These are phyloP conservation scores for Pseudorhiza aurosa DNA, from an alignment of 30 jellyfish, hydroid and myxozoan genomes.

Conservation along the genomic window DNA sequence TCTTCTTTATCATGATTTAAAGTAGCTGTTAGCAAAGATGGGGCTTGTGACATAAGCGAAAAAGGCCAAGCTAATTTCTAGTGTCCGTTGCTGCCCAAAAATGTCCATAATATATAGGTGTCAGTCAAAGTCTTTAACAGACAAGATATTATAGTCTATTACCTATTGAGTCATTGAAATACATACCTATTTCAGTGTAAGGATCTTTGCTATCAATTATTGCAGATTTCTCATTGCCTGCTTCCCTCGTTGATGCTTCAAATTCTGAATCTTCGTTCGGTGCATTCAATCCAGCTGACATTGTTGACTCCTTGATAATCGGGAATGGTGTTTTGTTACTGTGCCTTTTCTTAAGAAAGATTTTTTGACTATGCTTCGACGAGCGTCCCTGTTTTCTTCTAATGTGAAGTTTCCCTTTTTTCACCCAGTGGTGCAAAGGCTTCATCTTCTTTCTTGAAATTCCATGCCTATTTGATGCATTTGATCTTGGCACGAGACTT, in stretches of 20 bases:
- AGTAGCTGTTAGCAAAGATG: no score
- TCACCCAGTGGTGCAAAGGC: slow-evolving; percentile 7
- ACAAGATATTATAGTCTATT: no score
- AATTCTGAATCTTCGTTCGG: slow-evolving; percentile 40
- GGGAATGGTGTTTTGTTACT: slow-evolving; percentile 4
- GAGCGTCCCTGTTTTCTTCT: background rate
- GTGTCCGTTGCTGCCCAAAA: no score
- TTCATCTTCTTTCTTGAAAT: background rate
- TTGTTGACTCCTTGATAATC: slow-evolving; percentile 13
- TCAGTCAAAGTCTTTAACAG: no score
- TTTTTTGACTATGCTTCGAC: slow-evolving; percentile 1
- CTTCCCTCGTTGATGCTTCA: background rate
- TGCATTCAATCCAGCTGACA: slow-evolving; percentile 18
- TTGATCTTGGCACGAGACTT: slow-evolving; percentile 28
- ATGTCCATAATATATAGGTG: no score
- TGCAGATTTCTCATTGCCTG: slow-evolving; percentile 43
- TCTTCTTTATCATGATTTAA: no score
- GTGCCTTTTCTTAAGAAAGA: background rate
- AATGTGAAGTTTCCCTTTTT: background rate
- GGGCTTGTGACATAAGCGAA: no score
- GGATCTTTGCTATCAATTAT: slow-evolving; percentile 51
- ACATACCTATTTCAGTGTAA: slow-evolving; percentile 74
- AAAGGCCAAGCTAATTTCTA: no score
- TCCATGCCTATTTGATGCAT: slow-evolving; percentile 3
- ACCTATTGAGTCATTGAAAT: no score